Percentiles rank a stretch among this genome's conserved stretches.
Conservation (phyloP, 2,113 vertebrate genomes). For the Hydrochoerus hydrochaeris region DNA sequence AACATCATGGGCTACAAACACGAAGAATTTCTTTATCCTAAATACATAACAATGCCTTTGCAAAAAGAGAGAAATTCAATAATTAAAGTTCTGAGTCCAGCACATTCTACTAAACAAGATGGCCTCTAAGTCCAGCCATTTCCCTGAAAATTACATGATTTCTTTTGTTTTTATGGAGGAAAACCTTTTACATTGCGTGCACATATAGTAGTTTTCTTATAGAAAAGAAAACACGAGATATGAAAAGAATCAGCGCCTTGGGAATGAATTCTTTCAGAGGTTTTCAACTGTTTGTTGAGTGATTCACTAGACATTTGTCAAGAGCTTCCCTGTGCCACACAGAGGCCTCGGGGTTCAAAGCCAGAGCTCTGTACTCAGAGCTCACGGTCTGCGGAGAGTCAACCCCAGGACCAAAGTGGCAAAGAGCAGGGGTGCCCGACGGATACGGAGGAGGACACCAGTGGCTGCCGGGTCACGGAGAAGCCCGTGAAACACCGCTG, state of each 20-base stretch:
- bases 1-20: too few species aligned
- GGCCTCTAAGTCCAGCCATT: background rate
- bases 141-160: background rate
- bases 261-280: background rate
- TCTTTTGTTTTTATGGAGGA: background rate
- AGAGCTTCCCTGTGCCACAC: background rate
- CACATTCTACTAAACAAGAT: background rate
- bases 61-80: background rate
- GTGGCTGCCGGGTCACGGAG: background rate
- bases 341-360: background rate
- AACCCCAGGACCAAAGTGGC: background rate
- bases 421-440: background rate
- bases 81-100: background rate
- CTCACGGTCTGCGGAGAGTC: background rate
- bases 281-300: background rate
- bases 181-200: background rate
- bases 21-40: too few species aligned
- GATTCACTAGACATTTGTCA: background rate
- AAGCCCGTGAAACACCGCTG: background rate
- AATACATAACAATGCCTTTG: too few species aligned
- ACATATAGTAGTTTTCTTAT: background rate
- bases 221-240: background rate
- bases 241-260: background rate
- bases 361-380: background rate
- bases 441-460: background rate